Evolutionary conservation across 2,888 invertebrate genomes (phyloP), one percentile per base, ranked within the genome.

Genomic region (Timema cristinae): DNA sequence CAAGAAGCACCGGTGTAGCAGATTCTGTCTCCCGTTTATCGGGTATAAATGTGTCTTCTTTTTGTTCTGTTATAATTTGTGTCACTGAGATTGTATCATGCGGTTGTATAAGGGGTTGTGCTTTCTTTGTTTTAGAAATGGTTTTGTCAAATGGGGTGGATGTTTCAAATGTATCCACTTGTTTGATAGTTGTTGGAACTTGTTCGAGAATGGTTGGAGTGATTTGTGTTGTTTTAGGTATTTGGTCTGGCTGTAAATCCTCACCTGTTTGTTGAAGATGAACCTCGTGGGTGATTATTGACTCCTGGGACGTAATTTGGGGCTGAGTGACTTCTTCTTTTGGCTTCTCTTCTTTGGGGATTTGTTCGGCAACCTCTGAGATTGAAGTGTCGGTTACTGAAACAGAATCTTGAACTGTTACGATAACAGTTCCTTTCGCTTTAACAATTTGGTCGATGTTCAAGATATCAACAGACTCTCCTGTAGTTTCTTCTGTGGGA

Each of bases 11-110:
- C 16, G 74, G 59, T 63, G 76, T 68, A 48, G 76, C 73, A 63
- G 66, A 75, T 63, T 73, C 74, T 16, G 66, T 76, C 75, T 69
- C 79, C 75, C 70, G 78, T 77, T 50, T 79, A 78, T 75, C 78
- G 49, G 71, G 70, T 15, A 71, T 52, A 47, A 71, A 69, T 54
- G 52, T 71, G 49, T 69, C 73, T 71, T 74, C 74, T 51, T 69
- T 73, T 50, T 70, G 71, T 72, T 73, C 71, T 73, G 75, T 66
- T 67, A 72, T 69, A 66, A 74, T 68, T 71, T 75, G 72, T 68
- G 72, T 72, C n/a, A 75, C 70, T 61, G 71, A 69, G 68, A 76
- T 32, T 56, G 75, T 68, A 61, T 73, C 73, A 59, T 75, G 73
- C 15, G 71, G 67, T 48, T 56, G 68, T 52, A 75, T 68, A 56